Evolutionary conservation across 2,113 vertebrate species (phyloP).

Genomic region (Vidua chalybeata): DNA sequence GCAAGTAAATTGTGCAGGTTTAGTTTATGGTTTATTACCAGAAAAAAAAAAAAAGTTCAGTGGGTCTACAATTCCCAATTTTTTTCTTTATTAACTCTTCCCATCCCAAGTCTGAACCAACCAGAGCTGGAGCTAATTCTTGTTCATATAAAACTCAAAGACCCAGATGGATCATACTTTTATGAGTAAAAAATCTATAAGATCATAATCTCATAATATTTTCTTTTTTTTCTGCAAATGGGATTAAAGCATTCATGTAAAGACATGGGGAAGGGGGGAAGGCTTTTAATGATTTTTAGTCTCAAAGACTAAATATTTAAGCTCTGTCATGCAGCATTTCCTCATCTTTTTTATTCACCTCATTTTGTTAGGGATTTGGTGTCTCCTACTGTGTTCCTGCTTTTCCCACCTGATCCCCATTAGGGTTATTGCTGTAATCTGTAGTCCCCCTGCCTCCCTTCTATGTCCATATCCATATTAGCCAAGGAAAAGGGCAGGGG

Average conservation of each 20-base stretch:
- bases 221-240: neutral
- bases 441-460: neutral
- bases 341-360: neutral
- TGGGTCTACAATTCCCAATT: neutral
- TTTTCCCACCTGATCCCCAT: neutral
- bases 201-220: too few species aligned
- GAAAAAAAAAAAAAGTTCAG: neutral
- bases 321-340: neutral
- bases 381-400: neutral
- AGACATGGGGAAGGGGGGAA: neutral
- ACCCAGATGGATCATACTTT: neutral
- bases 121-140: neutral
- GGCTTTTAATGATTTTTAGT: neutral
- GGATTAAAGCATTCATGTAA: neutral
- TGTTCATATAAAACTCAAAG: neutral
- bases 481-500: neutral
- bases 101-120: neutral
- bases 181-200: neutral
- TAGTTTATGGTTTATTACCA: conserved; percentile 10
- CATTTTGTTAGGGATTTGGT: neutral
- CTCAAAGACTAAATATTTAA: neutral
- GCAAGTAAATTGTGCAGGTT: conserved; percentile 10
- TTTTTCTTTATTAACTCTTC: neutral
- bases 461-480: neutral
- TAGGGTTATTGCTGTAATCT: neutral